Percentiles rank a stretch among this genome's conserved stretches.
These are phyloP conservation scores for Enteromius treurensis DNA, from an alignment of 2,797 vertebrate species.

Conservation along the genomic window DNA sequence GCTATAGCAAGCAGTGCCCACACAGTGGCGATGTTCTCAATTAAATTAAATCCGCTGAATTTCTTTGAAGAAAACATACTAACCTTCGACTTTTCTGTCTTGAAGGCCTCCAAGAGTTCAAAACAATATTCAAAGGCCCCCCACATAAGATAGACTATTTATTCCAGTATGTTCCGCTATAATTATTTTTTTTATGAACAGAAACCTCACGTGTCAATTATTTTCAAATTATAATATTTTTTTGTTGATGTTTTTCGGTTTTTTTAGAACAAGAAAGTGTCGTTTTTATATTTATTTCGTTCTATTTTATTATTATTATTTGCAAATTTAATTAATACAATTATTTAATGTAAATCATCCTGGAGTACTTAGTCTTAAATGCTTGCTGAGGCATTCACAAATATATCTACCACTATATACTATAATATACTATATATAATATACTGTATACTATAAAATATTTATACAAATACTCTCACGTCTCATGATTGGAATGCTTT, in stretches of 20 bases:
- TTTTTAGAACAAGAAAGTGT: not conserved
- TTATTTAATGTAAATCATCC: not conserved
- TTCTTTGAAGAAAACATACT: not conserved
- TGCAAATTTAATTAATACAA: not conserved
- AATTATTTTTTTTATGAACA: not conserved
- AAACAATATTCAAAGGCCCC: not conserved
- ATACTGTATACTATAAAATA: not conserved
- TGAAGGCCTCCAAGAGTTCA: not conserved
- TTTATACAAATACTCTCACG: constrained; percentile 1
- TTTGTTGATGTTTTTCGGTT: not conserved
- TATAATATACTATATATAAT: no score
- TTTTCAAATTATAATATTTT: not conserved
- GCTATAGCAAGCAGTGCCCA: constrained; percentile 67
- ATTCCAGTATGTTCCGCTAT: not conserved
- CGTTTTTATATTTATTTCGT: not conserved
- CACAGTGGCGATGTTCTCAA: constrained; percentile 65
- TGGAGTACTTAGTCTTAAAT: no score
- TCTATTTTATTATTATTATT: not conserved
- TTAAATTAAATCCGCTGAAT: not conserved
- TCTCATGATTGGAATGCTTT: not conserved
- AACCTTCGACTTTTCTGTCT: not conserved
- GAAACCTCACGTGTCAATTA: not conserved
- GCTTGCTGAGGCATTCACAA: not conserved
- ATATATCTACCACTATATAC: not conserved
- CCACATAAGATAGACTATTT: not conserved